A percentile compares a stretch with the other conserved stretches of the same genome.
Conservation (phyloP, 1,140 invertebrate genomes). For the Brachionus rubens region DNA sequence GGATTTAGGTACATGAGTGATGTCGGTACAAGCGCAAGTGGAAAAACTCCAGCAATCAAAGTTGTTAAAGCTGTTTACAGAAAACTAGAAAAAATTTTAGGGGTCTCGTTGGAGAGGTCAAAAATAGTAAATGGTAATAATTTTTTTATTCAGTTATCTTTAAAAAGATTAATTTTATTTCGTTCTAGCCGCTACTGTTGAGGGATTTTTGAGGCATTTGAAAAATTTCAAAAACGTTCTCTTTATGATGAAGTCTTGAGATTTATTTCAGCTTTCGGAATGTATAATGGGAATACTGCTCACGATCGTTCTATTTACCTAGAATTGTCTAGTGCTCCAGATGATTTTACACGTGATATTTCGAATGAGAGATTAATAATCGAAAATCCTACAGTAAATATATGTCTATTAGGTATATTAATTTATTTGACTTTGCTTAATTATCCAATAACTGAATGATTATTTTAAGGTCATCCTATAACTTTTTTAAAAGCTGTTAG, state of each 20-base stretch:
- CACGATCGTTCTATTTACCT: too few species aligned
- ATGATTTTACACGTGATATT: too few species aligned
- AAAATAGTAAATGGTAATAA: not conserved
- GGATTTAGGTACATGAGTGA: not conserved
- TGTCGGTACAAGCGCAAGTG: not conserved
- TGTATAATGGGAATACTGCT: conserved; percentile 2
- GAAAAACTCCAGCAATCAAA: not conserved
- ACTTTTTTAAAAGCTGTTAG: too few species aligned
- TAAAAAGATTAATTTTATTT: too few species aligned
- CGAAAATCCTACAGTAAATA: too few species aligned
- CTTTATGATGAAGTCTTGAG: not conserved
- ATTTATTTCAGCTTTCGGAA: conserved; percentile 4
- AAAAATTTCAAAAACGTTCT: not conserved
- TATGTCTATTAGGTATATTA: too few species aligned
- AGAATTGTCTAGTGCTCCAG: too few species aligned
- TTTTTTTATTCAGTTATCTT: too few species aligned
- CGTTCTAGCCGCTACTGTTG: conserved; percentile 16
- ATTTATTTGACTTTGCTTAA: too few species aligned
- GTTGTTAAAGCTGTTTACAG: not conserved
- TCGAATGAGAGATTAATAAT: too few species aligned
- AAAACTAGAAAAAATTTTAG: not conserved
- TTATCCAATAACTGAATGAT: too few species aligned
- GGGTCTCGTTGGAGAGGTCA: not conserved
- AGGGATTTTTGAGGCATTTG: not conserved
- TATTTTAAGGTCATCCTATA: too few species aligned